These are phyloP conservation scores for Numenius arquata DNA, from an alignment of 2,113 vertebrate species.

Conservation along the genomic window DNA sequence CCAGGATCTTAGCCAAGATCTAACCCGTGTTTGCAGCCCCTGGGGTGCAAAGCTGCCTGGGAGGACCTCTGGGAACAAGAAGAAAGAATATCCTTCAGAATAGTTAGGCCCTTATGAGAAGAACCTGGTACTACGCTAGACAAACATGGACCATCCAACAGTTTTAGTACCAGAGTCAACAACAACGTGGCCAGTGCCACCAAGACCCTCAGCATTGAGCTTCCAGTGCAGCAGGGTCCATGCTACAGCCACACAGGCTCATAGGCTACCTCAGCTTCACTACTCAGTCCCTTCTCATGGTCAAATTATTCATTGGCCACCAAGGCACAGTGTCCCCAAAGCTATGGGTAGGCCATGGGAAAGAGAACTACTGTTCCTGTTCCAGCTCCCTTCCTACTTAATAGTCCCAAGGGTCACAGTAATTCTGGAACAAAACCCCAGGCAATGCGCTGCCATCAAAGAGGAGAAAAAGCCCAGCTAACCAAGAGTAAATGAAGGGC, in stretches of 20 bases:
- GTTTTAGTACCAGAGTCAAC: not conserved
- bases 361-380: not conserved
- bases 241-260: accelerated
- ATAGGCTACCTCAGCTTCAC: not conserved
- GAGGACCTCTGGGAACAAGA: not conserved
- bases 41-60: not conserved
- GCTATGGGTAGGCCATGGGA: not conserved
- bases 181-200: not conserved
- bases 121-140: not conserved
- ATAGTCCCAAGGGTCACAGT: not conserved
- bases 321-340: not conserved
- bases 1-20: not conserved
- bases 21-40: not conserved
- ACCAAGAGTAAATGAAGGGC: not conserved
- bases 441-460: not conserved
- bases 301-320: not conserved
- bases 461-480: not conserved
- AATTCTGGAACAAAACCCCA: not conserved
- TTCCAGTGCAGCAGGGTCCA: not conserved
- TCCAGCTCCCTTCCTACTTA: not conserved
- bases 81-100: not conserved
- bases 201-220: not conserved
- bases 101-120: not conserved
- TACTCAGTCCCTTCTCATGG: not conserved
- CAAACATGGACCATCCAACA: not conserved